Evolutionary conservation across 2,113 vertebrate genomes (phyloP).

Genomic region (Nothocercus nigrocapillus): DNA sequence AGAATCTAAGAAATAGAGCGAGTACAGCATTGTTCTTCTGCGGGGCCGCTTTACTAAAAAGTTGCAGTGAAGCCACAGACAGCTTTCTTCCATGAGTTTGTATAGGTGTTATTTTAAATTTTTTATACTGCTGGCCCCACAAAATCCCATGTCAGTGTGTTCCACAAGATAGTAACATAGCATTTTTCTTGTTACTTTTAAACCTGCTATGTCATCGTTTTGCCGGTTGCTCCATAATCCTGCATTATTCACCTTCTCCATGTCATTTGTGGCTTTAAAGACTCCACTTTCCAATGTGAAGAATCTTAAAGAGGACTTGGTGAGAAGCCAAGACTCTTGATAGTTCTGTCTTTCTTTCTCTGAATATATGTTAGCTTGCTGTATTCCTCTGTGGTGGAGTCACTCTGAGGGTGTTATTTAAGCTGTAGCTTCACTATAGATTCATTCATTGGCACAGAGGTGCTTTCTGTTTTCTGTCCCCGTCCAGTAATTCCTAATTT

Average conservation of each 20-base stretch:
- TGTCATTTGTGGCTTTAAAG: background rate
- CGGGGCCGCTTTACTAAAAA: background rate
- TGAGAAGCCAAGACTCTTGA: background rate
- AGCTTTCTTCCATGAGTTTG: background rate
- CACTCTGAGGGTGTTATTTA: background rate
- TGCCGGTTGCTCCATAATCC: background rate
- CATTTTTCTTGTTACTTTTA: conserved; percentile 14
- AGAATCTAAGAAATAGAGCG: background rate
- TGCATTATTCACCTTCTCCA: background rate
- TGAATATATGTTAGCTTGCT: background rate
- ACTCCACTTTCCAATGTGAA: background rate
- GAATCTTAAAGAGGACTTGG: background rate
- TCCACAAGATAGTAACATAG: background rate
- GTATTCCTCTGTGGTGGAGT: background rate
- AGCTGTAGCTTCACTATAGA: background rate
- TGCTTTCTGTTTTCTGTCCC: background rate
- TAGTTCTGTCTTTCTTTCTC: background rate
- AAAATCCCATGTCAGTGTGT: background rate
- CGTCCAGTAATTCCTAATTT: background rate
- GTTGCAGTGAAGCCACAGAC: background rate
- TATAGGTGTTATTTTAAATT: background rate
- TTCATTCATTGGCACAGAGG: background rate
- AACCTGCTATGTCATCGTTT: background rate
- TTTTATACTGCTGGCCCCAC: background rate
- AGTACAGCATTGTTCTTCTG: background rate